Evolutionary conservation across 1,140 invertebrate species (phyloP), one percentile per base, ranked within the genome.

Genomic region (Nasonia vitripennis): DNA sequence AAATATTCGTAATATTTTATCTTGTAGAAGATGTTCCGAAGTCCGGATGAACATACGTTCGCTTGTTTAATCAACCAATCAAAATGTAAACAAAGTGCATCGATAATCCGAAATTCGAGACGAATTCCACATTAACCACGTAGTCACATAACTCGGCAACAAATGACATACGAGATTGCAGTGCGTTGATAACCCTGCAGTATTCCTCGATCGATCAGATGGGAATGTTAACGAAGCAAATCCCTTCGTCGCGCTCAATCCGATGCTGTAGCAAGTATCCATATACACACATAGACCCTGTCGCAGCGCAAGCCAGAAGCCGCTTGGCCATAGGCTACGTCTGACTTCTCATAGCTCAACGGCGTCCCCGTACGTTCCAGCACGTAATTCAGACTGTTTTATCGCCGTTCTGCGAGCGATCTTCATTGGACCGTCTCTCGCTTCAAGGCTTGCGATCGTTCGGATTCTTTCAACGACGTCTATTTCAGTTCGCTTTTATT

Each of bases 211-310:
- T 79, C 78, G 55, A 79, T 79, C 78, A 79, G 34, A 79, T 7
- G 55, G 51, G 78, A 67, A 79, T 79, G 78, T 62, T 79, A 79
- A 79, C 78, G 78, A 79, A 79, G 78, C 78, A 31, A 14, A 67
- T 79, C 78, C 51, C 78, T 62, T 67, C 27, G 78, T 34, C 27
- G 1, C 23, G 51, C 51, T 20, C 48, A 23, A 67, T 79, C 77
- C 34, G 27, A 34, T 62, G 51, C 34, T 37, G 7, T 23, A 78
- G 45, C 75, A 12, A 10, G 41, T 45, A 45, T 12, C 70, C 73
- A 75, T 45, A 41, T 37, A 74, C 31, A 34, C 17, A 23, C 20
- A 75, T 45, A 75, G 0, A 70, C 20, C 1, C 62, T 71, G 7
- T 34, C 9, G 27, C 62, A 23, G 17, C 62, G 9, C 62, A 34